Percentiles rank a stretch among this genome's conserved stretches.
These are phyloP conservation scores for Bufo bufo DNA, from an alignment of 2,113 vertebrate genomes.

Conservation along the genomic window DNA sequence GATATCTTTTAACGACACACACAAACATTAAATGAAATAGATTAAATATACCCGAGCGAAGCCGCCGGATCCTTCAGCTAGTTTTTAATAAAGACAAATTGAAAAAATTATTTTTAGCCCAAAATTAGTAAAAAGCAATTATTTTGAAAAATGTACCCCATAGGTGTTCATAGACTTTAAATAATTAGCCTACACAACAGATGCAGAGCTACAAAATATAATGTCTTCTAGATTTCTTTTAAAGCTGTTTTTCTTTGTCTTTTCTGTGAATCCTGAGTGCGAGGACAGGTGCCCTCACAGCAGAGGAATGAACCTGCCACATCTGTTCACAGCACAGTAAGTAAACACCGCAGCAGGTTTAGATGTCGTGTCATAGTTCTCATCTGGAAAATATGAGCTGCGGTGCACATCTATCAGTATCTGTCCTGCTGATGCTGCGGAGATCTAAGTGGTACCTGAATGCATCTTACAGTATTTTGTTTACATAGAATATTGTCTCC, in stretches of 20 bases:
- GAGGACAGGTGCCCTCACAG: background rate
- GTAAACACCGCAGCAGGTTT: background rate
- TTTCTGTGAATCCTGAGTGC: background rate
- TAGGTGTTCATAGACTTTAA: too few species aligned
- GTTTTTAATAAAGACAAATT: too few species aligned
- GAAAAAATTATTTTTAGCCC: too few species aligned
- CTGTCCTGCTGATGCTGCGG: background rate
- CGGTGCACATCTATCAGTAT: background rate
- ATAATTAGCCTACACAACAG: too few species aligned
- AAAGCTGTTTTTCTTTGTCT: background rate
- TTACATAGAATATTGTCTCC: background rate
- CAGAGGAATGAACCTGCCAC: constrained; percentile 25
- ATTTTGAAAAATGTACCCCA: too few species aligned
- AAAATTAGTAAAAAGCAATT: too few species aligned
- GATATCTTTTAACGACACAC: too few species aligned
- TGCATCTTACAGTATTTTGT: background rate
- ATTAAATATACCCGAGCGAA: too few species aligned
- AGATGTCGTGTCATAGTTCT: background rate
- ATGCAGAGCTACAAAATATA: too few species aligned
- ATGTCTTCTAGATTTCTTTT: background rate
- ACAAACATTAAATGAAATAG: too few species aligned
- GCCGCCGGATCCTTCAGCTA: too few species aligned
- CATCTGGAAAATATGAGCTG: background rate
- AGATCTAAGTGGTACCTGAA: background rate
- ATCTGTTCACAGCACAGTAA: constrained; percentile 1